Conservation (phyloP, 2,797 vertebrate genomes). For the Epinephelus awoara region DNA sequence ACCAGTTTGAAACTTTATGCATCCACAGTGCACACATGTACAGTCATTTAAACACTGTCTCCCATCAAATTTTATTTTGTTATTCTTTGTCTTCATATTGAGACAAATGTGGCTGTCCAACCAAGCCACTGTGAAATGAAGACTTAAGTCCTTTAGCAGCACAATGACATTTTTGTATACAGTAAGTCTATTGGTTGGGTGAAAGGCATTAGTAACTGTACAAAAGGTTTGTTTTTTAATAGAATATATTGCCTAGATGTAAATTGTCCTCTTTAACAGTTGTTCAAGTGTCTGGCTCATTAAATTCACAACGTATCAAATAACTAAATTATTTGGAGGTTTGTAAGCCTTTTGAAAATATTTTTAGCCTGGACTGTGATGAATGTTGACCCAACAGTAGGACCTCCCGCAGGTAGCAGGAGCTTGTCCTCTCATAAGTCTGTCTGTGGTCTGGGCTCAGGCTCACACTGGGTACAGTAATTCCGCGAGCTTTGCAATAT, state of each 20-base stretch:
- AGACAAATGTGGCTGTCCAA: conserved; percentile 6
- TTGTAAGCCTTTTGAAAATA: conserved; percentile 8
- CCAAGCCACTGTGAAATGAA: conserved; percentile 25
- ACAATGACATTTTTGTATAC: conserved; percentile 18
- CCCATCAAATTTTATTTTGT: conserved; percentile 22
- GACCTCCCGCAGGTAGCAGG: conserved; percentile 47
- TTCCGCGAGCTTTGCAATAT: conserved; percentile 66
- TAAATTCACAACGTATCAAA: conserved; percentile 25
- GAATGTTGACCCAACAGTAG: conserved; percentile 39
- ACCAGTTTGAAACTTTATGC: conserved; percentile 14
- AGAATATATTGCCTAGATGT: background rate
- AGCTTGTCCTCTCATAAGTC: conserved; percentile 49
- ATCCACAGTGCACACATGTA: conserved; percentile 13
- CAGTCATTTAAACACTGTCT: conserved; percentile 6
- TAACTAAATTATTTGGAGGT: conserved; percentile 27
- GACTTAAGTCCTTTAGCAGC: background rate
- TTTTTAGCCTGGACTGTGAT: conserved; percentile 5
- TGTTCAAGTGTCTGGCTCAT: conserved; percentile 28
- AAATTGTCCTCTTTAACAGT: conserved; percentile 27
- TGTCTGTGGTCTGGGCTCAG: conserved; percentile 50
- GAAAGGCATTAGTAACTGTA: background rate
- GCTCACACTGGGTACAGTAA: conserved; percentile 38
- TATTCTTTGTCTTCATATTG: conserved; percentile 1
- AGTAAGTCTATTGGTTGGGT: background rate
- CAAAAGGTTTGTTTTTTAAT: background rate